Percentiles rank a stretch among this genome's conserved stretches.
These are phyloP conservation scores for Rhyacophila evoluta DNA, from an alignment of 2,888 invertebrate species.

Conservation along the genomic window DNA sequence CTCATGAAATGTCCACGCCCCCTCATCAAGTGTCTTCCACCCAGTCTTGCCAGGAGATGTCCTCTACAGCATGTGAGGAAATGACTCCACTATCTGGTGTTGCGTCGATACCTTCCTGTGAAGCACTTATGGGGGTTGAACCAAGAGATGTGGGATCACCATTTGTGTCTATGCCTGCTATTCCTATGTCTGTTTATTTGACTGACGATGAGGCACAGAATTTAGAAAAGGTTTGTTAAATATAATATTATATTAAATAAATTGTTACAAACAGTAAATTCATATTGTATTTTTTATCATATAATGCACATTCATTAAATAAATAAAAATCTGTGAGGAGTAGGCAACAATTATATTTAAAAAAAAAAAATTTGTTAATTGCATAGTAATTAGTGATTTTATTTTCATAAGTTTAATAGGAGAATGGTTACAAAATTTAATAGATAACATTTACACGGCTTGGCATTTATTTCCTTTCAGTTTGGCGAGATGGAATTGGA, in stretches of 20 bases:
- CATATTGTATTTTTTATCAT: too few species aligned
- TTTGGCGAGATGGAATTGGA: constrained; percentile 70
- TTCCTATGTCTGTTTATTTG: constrained; percentile 66
- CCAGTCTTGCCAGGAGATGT: constrained; percentile 19
- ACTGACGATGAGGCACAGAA: constrained; percentile 69
- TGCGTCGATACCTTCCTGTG: constrained; percentile 30
- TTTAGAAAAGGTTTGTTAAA: constrained; percentile 72
- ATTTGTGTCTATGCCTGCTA: constrained; percentile 68
- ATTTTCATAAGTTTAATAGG: too few species aligned
- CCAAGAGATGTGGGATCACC: constrained; percentile 60
- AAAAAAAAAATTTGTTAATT: too few species aligned
- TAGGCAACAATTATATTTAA: too few species aligned
- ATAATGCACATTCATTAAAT: too few species aligned
- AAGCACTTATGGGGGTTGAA: constrained; percentile 31
- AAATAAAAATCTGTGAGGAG: too few species aligned
- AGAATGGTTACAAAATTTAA: too few species aligned
- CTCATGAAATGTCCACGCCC: constrained; percentile 1
- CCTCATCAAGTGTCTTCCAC: background rate
- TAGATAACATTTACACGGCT: too few species aligned
- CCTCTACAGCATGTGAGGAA: constrained; percentile 11
- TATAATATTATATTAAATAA: too few species aligned
- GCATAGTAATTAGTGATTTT: too few species aligned
- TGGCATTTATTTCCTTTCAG: constrained; percentile 58
- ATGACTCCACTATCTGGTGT: background rate
- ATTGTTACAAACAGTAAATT: too few species aligned